Evolutionary conservation across 2,113 vertebrate species (phyloP), one percentile per base, ranked within the genome.

Genomic region (Grus americana): DNA sequence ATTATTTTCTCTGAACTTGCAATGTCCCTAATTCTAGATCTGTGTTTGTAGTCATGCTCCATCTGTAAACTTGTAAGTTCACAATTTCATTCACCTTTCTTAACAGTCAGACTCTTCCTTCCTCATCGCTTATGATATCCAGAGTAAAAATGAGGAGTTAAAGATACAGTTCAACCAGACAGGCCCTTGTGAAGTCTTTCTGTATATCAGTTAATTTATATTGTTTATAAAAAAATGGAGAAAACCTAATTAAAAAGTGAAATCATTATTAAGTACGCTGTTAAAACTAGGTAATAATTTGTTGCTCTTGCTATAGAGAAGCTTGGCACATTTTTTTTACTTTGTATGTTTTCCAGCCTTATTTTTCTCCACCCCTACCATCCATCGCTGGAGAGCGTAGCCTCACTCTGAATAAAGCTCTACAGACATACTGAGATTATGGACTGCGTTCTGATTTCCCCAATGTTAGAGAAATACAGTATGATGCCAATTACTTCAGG

Each of bases 401-500:
- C 47, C 27, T 36, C 30, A 36, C 82, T 38, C 82, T 70, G 73
- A 46, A 38, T 40, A 89, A 42, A 92, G 57, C 80, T 93, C 93
- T 50, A 32, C 66, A 84, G 92, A 79, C 73, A 72, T 29, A 42
- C 57, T 54, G 83, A 85, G 80, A 81, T 89, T 91, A 79, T 4
- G 65, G 86, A 23, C 88, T 27, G 57, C 30, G 3, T 93, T 82
- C 76, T 76, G 83, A 92, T 66, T 91, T 93, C 96, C 78, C 12
- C 1, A 59, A 15, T 47, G 78, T 47, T 86, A 73, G 57, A 90
- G 89, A 87, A 95, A 82, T 90, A 46, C 46, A 75, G 84, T 16
- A 50, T 30, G 82, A 95, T 79, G 92, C 91, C 96, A 94, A 79
- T 95, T 92, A 94, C 89, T 97, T 83, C 15, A 13, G 87, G 87